Conservation (phyloP, 2,113 vertebrate genomes). For the Atlantisia rogersi region DNA sequence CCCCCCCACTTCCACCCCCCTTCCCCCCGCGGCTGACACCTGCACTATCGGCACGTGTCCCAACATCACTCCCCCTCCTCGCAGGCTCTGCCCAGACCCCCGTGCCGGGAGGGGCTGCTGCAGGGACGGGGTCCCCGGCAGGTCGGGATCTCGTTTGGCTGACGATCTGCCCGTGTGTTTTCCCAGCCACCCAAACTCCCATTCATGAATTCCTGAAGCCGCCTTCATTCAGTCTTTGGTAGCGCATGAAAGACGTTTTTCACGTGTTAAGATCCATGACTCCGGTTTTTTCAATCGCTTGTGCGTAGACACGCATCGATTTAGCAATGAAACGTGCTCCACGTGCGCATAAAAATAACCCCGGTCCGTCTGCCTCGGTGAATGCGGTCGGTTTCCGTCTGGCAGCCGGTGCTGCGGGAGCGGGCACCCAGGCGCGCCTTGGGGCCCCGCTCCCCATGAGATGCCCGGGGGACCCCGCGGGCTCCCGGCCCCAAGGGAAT, state of each 20-base stretch:
- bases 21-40: neutral
- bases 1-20: no score
- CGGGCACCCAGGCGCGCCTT: neutral
- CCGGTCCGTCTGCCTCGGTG: neutral
- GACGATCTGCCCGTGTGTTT: neutral
- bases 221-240: slow-evolving; percentile 34
- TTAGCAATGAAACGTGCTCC: slow-evolving; percentile 41
- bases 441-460: neutral
- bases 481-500: neutral
- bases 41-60: neutral
- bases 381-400: neutral
- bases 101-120: neutral
- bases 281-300: neutral
- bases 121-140: neutral
- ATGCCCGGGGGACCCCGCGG: neutral
- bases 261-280: slow-evolving; percentile 55
- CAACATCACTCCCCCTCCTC: neutral
- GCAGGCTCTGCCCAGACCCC: neutral
- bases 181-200: neutral
- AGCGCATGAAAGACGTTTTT: slow-evolving; percentile 12
- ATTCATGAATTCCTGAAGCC: slow-evolving; percentile 61
- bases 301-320: slow-evolving; percentile 27
- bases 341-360: slow-evolving; percentile 58
- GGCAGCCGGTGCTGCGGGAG: neutral
- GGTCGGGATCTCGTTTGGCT: neutral